Conservation (phyloP, 1,140 invertebrate genomes). For the Papilio polyxenes region DNA sequence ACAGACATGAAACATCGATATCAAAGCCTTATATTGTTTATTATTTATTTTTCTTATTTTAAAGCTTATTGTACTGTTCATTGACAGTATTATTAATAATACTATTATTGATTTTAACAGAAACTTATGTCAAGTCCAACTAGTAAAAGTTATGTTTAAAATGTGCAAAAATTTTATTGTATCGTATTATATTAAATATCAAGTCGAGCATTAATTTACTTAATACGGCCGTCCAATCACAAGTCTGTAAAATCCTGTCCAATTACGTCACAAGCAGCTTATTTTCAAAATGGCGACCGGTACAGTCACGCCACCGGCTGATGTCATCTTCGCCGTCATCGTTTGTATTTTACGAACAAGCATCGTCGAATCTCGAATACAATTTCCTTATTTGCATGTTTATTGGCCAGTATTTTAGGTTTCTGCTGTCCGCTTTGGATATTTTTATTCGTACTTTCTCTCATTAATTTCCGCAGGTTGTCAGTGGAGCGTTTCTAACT, state of each 20-base stretch:
- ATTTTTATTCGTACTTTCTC: constrained; percentile 38
- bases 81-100: background rate
- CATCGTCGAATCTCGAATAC: constrained; percentile 8
- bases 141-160: background rate
- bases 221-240: background rate
- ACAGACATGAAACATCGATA: no score
- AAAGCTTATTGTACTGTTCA: background rate
- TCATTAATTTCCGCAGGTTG: constrained; percentile 38
- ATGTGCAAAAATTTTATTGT: background rate
- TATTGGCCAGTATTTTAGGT: constrained; percentile 24
- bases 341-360: constrained; percentile 42
- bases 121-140: background rate
- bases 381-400: constrained; percentile 30
- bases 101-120: background rate
- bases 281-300: constrained; percentile 39
- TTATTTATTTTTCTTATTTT: background rate
- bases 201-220: constrained; percentile 1
- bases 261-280: constrained; percentile 34
- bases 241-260: constrained; percentile 22
- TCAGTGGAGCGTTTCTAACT: constrained; percentile 23
- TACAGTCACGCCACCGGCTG: constrained; percentile 36
- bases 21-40: no score
- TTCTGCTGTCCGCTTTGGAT: constrained; percentile 21
- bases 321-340: constrained; percentile 44
- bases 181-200: background rate